Base-by-base conservation (phyloP, 2,888 invertebrate genomes). In the Notodonta dromedarius region DNA sequence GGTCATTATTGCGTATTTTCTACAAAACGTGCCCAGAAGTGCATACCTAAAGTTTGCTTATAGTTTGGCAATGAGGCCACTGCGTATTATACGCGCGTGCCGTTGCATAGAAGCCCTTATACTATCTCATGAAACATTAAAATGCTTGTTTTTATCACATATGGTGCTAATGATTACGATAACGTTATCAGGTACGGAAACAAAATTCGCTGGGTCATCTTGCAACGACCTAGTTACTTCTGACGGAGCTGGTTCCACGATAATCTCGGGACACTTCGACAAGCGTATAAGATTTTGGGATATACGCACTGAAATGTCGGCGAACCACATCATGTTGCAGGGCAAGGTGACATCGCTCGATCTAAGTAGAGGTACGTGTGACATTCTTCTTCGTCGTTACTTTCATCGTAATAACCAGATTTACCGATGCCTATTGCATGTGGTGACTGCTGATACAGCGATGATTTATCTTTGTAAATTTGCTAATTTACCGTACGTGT, bases 231-330 rank as follows among this genome's bases (percentile, higher is more conserved):
- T 99, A 67, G 98, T 99, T 73, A 98, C 98, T 71, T 96, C 97
- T 63, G 98, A 98, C 84, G 96, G 97, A 66, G 95, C 96, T 12
- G 98, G 97, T 51, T 96, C 97, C 16, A 97, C 97, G 59, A 97
- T 99, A 77, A 98, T 99, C 79, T 99, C 99, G 80, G 99, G 99
- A 35, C 99, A 99, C 94, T 99, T 98, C 89, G 99, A 99, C 94
- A 99, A 98, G 90, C 96, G 97, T 82, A 97, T 99, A 77, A 95
- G 99, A 59, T 98, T 99, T 90, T 99, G 99, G 99, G 99, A 99
- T 90, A 96, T 97, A 67, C 95, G 99, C 78, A 96, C 97, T 14
- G 98, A 98, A 79, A 95, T 96, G 79, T 96, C 96, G 73, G 96
- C 96, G 66, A 98, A 97, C 84, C 98, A 98, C 89, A 97, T 98